Evolutionary conservation across 1,140 invertebrate species (phyloP), one percentile per base, ranked within the genome.

Genomic region (Penaeus vannamei): DNA sequence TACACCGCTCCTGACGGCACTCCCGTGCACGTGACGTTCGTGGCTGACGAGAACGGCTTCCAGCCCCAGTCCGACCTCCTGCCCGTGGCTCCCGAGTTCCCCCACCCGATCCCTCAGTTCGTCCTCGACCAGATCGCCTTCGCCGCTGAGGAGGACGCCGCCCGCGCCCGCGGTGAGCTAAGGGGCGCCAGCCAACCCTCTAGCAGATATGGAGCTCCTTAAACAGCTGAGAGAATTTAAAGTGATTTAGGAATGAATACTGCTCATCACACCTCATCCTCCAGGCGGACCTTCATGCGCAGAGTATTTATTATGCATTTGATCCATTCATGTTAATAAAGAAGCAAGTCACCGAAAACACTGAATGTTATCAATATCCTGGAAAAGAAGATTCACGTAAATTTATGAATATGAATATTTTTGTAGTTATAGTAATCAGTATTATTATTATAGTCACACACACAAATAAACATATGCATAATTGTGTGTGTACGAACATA

Each of bases 71-170:
- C 46, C 59, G 81, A 83, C 81, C 81, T 60, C 42, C 81, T 83
- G 81, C 81, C 81, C 42, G 81, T 83, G 81, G 81, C 81, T 26
- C 81, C 81, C 20, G 81, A 60, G n/a, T 90, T 90, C 88, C 88
- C 88, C 83, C 88, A 90, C 72, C 32, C 32, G 0, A 90, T 85
- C 72, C 84, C 88, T 29, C 84, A 90, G 76, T 90, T 90, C 88
- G 88, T 90, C 69, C 84, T 90, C 17, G 88, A 90, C 84, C 88
- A 90, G 88, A 83, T 83, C 12, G 81, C 81, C 59, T 59, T 59
- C 42, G 81, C 81, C n/a, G 81, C 81, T 59, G 81, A 62, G 59
- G 81, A 83, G 23, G 81, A 83, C 81, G 81, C 81, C 69, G 26
- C 26, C 61, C 42, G 42, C 53, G 81, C 81, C 59, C 42, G 20